Conservation (phyloP, 1,140 invertebrate species). For the Pantala flavescens region DNA sequence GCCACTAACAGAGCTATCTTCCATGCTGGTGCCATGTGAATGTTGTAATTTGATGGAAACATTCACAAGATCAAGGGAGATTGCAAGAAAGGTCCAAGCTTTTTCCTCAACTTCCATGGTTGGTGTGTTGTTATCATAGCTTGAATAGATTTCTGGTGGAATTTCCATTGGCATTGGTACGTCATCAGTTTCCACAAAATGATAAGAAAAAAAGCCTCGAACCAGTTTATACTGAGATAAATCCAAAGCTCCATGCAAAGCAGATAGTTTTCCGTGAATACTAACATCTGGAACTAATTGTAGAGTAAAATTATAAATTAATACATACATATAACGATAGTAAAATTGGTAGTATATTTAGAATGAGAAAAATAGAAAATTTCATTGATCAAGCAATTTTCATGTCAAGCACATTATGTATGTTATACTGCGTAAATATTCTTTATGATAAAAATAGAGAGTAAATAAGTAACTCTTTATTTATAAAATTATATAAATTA, state of each 20-base stretch:
- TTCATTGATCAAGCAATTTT: no score
- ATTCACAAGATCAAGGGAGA: constrained; percentile 78
- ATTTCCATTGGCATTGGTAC: constrained; percentile 32
- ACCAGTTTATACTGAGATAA: constrained; percentile 79
- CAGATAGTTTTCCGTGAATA: constrained; percentile 74
- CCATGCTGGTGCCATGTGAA: constrained; percentile 30
- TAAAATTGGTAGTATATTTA: no score
- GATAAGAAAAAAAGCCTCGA: constrained; percentile 76
- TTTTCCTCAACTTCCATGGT: constrained; percentile 21
- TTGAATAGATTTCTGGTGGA: constrained; percentile 21
- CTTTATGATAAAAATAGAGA: no score
- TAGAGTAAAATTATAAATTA: constrained; percentile 1
- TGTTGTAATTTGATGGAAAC: constrained; percentile 65
- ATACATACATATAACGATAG: no score
- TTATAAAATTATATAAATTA: no score
- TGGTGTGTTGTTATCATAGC: background rate
- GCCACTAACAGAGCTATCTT: background rate
- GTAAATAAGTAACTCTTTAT: no score
- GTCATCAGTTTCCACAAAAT: constrained; percentile 82
- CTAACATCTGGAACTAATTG: constrained; percentile 70
- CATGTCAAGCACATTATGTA: no score
- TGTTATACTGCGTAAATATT: no score
- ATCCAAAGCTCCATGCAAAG: constrained; percentile 73
- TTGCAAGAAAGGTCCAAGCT: constrained; percentile 62
- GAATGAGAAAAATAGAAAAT: constrained; percentile 14